phyloP scores from a whole-genome alignment of 2,888 invertebrate species.

The Acleris emargana region DNA sequence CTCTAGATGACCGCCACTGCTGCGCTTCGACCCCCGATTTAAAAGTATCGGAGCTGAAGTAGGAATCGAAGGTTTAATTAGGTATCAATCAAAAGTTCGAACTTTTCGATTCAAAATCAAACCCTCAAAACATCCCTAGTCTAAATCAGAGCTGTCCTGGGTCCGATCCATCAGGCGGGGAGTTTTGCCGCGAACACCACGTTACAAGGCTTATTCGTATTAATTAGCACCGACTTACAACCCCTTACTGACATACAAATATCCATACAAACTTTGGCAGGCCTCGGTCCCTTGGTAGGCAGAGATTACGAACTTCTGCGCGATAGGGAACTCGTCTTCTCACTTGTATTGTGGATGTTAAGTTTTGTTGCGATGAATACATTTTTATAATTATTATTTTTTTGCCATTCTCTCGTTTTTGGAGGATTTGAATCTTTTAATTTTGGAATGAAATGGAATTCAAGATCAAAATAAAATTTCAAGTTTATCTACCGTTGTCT shows the following conservation, averaged over 20 bases:
- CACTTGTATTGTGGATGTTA: not conserved
- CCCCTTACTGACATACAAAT: conserved; percentile 36
- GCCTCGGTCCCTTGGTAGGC: conserved; percentile 13
- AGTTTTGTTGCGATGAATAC: too few species aligned
- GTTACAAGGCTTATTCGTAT: conserved; percentile 36
- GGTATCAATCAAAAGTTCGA: not conserved
- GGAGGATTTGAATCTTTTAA: too few species aligned
- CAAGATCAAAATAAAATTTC: too few species aligned
- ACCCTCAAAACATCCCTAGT: not conserved
- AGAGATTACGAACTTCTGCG: conserved; percentile 27
- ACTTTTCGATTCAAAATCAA: not conserved
- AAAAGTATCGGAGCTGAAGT: too few species aligned
- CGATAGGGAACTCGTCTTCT: conserved; percentile 3
- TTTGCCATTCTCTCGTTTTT: too few species aligned
- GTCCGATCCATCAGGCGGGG: conserved; percentile 30
- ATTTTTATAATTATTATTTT: too few species aligned
- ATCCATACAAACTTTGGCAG: conserved; percentile 27
- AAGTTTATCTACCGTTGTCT: too few species aligned
- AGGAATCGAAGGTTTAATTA: too few species aligned
- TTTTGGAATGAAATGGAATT: too few species aligned
- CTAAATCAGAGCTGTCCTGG: conserved; percentile 27
- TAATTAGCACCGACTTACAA: conserved; percentile 36
- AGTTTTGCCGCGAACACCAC: conserved; percentile 25
- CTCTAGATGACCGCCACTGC: too few species aligned
- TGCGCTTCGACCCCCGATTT: too few species aligned